Percentiles rank a stretch among this genome's conserved stretches.
These are phyloP conservation scores for Cavia aperea DNA, from an alignment of 2,113 vertebrate species.

Conservation along the genomic window DNA sequence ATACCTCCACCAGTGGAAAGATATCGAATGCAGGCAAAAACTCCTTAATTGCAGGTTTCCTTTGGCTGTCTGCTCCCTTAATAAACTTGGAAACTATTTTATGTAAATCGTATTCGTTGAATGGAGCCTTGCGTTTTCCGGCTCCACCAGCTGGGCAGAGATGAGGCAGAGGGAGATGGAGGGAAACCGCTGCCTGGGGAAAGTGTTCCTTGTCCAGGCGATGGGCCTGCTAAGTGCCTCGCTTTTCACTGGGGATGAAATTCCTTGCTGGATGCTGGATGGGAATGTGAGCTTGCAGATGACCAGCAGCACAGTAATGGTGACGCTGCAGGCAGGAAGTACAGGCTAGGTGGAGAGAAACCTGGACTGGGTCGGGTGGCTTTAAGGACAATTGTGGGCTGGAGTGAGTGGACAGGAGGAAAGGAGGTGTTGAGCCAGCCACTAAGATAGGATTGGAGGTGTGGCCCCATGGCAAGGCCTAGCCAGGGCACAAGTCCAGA, in stretches of 20 bases:
- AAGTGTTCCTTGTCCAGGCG: neutral
- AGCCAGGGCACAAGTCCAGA: neutral
- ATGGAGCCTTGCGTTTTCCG: neutral
- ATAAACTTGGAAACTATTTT: conserved; percentile 57
- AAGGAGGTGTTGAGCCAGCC: neutral
- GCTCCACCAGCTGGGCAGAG: neutral
- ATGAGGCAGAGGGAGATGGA: neutral
- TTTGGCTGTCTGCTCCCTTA: conserved; percentile 39
- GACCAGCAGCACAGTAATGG: no score
- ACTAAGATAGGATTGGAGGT: no score
- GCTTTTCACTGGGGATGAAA: neutral
- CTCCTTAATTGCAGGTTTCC: conserved; percentile 48
- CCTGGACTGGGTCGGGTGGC: neutral
- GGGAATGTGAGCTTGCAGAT: neutral
- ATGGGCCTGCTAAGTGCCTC: no score
- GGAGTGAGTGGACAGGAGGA: neutral
- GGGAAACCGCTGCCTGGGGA: neutral
- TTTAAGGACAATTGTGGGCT: neutral
- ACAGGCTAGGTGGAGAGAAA: neutral
- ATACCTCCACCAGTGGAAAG: conserved; percentile 44
- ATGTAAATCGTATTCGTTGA: conserved; percentile 37
- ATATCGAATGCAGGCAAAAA: neutral
- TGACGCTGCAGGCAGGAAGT: neutral
- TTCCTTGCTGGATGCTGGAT: neutral
- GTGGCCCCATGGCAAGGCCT: rapidly evolving